A percentile compares a stretch with the other conserved stretches of the same genome.
Evolutionary conservation across 2,888 invertebrate species (phyloP).

Genomic region (Lasioglossum zephyrum): DNA sequence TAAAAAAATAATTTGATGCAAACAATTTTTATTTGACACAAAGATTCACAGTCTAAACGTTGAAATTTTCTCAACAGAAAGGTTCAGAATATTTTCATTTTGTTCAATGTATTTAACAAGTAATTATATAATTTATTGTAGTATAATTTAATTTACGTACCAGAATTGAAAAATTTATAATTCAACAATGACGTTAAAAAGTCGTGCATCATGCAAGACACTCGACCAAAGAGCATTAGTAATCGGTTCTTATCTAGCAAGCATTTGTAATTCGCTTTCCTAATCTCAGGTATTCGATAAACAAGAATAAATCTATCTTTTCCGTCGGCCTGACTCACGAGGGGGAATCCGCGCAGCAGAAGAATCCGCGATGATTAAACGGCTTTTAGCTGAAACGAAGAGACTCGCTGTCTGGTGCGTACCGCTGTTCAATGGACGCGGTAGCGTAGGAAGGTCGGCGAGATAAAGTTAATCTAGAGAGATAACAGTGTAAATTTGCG

Average conservation of each 20-base stretch:
- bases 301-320: background rate
- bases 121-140: too few species aligned
- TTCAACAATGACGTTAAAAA: background rate
- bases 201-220: background rate
- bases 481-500: slow-evolving; percentile 65
- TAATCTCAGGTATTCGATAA: slow-evolving; percentile 17
- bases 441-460: slow-evolving; percentile 51
- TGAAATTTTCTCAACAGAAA: too few species aligned
- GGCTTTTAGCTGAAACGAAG: background rate
- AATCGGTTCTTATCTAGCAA: slow-evolving; percentile 18
- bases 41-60: too few species aligned
- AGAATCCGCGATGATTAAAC: background rate
- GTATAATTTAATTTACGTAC: background rate
- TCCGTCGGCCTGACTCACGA: slow-evolving; percentile 14
- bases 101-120: too few species aligned
- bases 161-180: background rate
- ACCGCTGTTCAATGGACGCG: background rate
- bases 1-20: too few species aligned
- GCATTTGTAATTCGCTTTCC: slow-evolving; percentile 15
- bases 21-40: too few species aligned
- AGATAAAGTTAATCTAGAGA: slow-evolving; percentile 59
- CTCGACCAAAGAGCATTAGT: slow-evolving; percentile 6
- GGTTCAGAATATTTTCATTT: too few species aligned
- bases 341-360: background rate
- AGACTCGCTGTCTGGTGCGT: background rate